These are phyloP conservation scores for Chymomyza amoena DNA, from an alignment of 2,888 invertebrate genomes.

Conservation along the genomic window DNA sequence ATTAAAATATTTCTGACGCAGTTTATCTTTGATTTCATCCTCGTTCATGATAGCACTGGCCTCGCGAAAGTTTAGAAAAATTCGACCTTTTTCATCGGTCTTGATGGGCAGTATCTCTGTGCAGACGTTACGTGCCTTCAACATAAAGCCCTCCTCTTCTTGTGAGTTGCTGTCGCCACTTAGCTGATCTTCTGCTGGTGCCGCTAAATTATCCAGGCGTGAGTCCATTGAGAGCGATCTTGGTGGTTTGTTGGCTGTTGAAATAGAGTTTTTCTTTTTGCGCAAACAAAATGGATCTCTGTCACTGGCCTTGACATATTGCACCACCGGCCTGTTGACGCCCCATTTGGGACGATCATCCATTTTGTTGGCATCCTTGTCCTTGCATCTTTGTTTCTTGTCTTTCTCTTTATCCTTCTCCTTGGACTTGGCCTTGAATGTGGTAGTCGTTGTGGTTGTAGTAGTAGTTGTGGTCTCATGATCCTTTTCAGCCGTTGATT, in stretches of 20 bases:
- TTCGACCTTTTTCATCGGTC: slow-evolving; percentile 78
- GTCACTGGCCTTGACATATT: slow-evolving; percentile 93
- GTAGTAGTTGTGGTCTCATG: slow-evolving; percentile 77
- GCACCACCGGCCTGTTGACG: slow-evolving; percentile 87
- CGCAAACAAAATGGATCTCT: slow-evolving; percentile 88
- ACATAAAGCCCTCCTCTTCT: slow-evolving; percentile 72
- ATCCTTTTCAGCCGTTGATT: slow-evolving; percentile 66
- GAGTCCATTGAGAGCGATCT: slow-evolving; percentile 80
- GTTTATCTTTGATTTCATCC: slow-evolving; percentile 77
- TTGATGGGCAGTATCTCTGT: slow-evolving; percentile 79
- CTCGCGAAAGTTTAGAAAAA: slow-evolving; percentile 78
- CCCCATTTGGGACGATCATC: slow-evolving; percentile 87
- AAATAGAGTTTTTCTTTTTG: slow-evolving; percentile 80
- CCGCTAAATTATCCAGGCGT: slow-evolving; percentile 57
- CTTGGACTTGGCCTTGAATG: slow-evolving; percentile 74
- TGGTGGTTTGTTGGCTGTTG: slow-evolving; percentile 81
- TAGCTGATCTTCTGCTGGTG: slow-evolving; percentile 39
- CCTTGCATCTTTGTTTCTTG: slow-evolving; percentile 52
- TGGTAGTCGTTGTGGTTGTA: slow-evolving; percentile 77
- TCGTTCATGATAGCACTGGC: slow-evolving; percentile 78
- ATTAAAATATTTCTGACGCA: slow-evolving; percentile 76
- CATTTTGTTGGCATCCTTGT: slow-evolving; percentile 75
- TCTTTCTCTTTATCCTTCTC: slow-evolving; percentile 66
- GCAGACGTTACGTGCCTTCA: slow-evolving; percentile 78
- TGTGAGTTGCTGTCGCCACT: slow-evolving; percentile 20